Evolutionary conservation across 2,113 vertebrate genomes (phyloP), one percentile per base, ranked within the genome.

Genomic region (Notothenia rossii): DNA sequence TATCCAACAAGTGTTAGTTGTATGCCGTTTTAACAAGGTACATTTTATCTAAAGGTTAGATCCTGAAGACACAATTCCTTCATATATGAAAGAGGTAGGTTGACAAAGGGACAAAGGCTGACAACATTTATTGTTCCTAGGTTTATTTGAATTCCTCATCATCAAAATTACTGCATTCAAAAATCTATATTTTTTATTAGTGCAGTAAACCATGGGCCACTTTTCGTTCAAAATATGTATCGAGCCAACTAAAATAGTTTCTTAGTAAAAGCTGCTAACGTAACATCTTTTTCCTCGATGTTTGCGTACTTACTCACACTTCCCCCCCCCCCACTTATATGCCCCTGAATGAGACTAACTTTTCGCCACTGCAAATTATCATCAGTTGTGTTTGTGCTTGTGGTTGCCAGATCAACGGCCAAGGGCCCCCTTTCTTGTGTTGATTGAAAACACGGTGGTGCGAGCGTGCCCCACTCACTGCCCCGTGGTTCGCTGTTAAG

Each of bases 401-500:
- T 69, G 40, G 73, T 63, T 71, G n/a, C 25, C 63, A 61, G 48
- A 66, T 64, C 14, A 49, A 40, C 50, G 20, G 43, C 68, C 15
- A 6, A 12, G 45, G 71, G 46, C 75, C 9, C 56, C 80, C 29
- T 79, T 65, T 76, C 33, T 59, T 73, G 29, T 12, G 43, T 29
- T 66, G 56, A 74, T 75, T 75, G 68, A 68, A 83, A 88, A 79
- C 82, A 50, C 13, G 14, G 22, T 74, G 46, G 66, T 77, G 48
- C 14, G 15, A 82, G 59, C 20, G 56, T 55, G 50, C 69, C 59
- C 77, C 46, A 59, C 58, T 56, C 48, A 83, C 68, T 72, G 76
- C 77, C 81, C 70, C 6, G 15, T 62, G 55, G 71, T 87, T 72
- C 77, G 77, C 64, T 81, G 72, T 73, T 87, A 78, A 49, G 72